A percentile compares a stretch with the other conserved stretches of the same genome.
phyloP scores from a whole-genome alignment of 2,888 invertebrate species.

The Xestia c-nigrum region DNA sequence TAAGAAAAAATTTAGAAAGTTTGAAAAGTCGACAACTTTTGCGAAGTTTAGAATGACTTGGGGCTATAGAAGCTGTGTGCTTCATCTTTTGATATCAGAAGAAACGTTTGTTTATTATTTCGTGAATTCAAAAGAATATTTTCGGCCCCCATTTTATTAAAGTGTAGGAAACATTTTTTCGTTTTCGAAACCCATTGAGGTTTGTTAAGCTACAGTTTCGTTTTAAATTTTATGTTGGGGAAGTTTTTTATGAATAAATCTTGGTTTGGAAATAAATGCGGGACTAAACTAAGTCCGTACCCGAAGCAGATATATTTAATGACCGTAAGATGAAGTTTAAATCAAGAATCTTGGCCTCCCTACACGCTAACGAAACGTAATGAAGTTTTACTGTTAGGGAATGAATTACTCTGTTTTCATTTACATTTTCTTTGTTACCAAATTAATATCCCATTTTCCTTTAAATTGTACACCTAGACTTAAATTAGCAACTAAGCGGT shows the following conservation, averaged over 20 bases:
- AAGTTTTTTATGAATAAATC: too few relatives aligned
- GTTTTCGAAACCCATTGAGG: slow-evolving; percentile 30
- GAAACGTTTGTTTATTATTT: slow-evolving; percentile 63
- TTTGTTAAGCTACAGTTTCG: slow-evolving; percentile 26
- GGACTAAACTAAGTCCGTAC: too few relatives aligned
- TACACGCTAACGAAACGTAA: too few relatives aligned
- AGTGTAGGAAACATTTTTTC: slow-evolving; percentile 53
- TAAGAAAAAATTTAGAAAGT: slow-evolving; percentile 67
- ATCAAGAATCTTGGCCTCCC: too few relatives aligned
- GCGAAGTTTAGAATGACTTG: slow-evolving; percentile 64
- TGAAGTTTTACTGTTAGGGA: too few relatives aligned
- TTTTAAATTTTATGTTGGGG: slow-evolving; percentile 13
- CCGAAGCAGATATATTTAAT: too few relatives aligned
- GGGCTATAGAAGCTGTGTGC: slow-evolving; percentile 47
- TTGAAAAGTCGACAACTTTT: slow-evolving; percentile 66
- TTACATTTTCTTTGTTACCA: too few relatives aligned
- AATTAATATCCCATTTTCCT: too few relatives aligned
- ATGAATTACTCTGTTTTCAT: too few relatives aligned
- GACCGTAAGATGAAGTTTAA: too few relatives aligned
- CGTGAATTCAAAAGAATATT: slow-evolving; percentile 56
- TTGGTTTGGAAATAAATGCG: background rate
- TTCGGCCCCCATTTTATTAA: slow-evolving; percentile 40
- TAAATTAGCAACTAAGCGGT: too few relatives aligned
- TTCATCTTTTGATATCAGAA: slow-evolving; percentile 55
- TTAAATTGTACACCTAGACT: too few relatives aligned